phyloP scores from a whole-genome alignment of 2,797 vertebrate species.

The Acanthurus tractus region DNA sequence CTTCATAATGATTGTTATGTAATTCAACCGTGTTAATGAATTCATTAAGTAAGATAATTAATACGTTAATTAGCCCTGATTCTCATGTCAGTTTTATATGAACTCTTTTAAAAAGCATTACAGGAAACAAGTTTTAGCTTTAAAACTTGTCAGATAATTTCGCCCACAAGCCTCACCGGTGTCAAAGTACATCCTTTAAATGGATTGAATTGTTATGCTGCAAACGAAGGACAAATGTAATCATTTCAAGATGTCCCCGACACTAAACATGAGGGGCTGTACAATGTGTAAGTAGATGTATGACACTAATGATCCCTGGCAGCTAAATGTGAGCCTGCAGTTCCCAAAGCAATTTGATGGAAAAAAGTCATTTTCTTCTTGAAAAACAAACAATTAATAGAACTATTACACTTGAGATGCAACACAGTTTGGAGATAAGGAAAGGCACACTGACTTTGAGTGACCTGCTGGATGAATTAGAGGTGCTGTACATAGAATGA shows the following conservation, averaged over 20 bases:
- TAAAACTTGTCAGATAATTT: too few relatives aligned
- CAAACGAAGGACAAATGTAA: neutral
- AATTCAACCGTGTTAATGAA: constrained; percentile 18
- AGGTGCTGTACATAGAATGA: constrained; percentile 4
- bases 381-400: neutral
- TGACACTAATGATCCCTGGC: constrained; percentile 3
- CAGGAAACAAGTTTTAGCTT: neutral
- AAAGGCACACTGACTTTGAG: constrained; percentile 30
- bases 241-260: neutral
- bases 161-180: neutral
- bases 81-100: constrained; percentile 9
- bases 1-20: constrained; percentile 24
- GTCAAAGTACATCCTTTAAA: neutral
- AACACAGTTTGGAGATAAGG: constrained; percentile 16
- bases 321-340: neutral
- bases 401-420: constrained; percentile 20
- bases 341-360: neutral
- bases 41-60: constrained; percentile 51
- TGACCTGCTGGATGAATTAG: constrained; percentile 33
- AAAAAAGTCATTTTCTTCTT: neutral
- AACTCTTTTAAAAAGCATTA: constrained; percentile 18
- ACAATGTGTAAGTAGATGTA: constrained; percentile 1
- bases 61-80: constrained; percentile 26
- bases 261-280: neutral
- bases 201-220: neutral